These are phyloP conservation scores for Xylocopa sonorina DNA, from an alignment of 1,140 invertebrate genomes.

Conservation along the genomic window DNA sequence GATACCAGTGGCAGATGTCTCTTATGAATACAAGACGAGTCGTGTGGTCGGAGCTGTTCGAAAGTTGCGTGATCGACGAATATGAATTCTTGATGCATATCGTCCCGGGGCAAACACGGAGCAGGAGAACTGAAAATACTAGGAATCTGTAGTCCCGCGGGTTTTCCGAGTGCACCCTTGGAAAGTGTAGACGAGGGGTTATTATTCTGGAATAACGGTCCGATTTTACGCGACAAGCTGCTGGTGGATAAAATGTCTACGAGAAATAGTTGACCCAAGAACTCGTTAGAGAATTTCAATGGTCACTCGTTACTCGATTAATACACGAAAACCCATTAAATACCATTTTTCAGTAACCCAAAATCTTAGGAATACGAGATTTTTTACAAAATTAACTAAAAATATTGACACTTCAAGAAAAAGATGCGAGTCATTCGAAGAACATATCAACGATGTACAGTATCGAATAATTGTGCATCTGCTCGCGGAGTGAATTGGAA, in stretches of 20 bases:
- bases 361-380: too few relatives aligned
- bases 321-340: too few relatives aligned
- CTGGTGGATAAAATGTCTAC: neutral
- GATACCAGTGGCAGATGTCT: neutral
- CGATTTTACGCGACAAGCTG: neutral
- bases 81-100: neutral
- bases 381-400: too few relatives aligned
- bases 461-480: too few relatives aligned
- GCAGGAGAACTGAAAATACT: slow-evolving; percentile 2
- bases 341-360: too few relatives aligned
- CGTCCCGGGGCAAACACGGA: neutral
- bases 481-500: too few relatives aligned
- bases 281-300: too few relatives aligned
- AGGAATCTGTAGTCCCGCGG: neutral
- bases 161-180: slow-evolving; percentile 1
- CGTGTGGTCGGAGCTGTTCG: neutral
- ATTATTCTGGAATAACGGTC: slow-evolving; percentile 28
- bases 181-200: neutral
- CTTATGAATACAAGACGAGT: neutral
- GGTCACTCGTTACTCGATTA: too few relatives aligned
- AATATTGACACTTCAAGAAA: too few relatives aligned
- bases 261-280: too few relatives aligned
- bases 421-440: too few relatives aligned
- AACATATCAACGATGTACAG: too few relatives aligned
- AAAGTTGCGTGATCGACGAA: slow-evolving; percentile 1